These are phyloP conservation scores for Heliocidaris erythrogramma DNA, from an alignment of 35 echinoderm and acorn worm genomes.

Conservation along the genomic window DNA sequence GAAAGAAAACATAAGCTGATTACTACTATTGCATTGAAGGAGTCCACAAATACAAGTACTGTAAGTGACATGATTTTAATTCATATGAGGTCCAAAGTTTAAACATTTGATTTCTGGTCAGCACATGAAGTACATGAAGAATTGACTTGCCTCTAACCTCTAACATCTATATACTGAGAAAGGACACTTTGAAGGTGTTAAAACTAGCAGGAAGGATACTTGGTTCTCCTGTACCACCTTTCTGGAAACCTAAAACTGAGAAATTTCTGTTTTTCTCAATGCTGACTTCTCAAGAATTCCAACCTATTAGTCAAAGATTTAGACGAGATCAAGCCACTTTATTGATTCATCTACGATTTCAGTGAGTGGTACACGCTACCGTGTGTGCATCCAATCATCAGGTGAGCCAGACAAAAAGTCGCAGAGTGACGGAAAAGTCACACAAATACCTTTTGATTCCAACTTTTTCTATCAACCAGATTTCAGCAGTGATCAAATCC, in stretches of 20 bases:
- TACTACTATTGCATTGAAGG: too few relatives aligned
- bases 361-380: not conserved
- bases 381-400: not conserved
- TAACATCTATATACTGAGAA: not conserved
- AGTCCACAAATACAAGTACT: too few relatives aligned
- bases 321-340: not conserved
- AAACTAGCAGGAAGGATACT: not conserved
- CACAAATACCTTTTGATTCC: not conserved
- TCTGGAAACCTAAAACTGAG: not conserved
- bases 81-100: not conserved
- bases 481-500: not conserved
- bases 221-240: not conserved
- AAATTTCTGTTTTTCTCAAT: not conserved
- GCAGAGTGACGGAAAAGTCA: not conserved
- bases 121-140: not conserved
- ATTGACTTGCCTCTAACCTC: not conserved
- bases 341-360: conserved; percentile 4
- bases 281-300: conserved; percentile 1
- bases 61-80: too few relatives aligned
- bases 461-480: not conserved
- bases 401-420: not conserved
- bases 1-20: too few relatives aligned
- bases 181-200: not conserved
- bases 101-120: not conserved
- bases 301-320: conserved; percentile 13